phyloP scores from a whole-genome alignment of 1,140 invertebrate genomes.

The Drosophila rhopaloa region DNA sequence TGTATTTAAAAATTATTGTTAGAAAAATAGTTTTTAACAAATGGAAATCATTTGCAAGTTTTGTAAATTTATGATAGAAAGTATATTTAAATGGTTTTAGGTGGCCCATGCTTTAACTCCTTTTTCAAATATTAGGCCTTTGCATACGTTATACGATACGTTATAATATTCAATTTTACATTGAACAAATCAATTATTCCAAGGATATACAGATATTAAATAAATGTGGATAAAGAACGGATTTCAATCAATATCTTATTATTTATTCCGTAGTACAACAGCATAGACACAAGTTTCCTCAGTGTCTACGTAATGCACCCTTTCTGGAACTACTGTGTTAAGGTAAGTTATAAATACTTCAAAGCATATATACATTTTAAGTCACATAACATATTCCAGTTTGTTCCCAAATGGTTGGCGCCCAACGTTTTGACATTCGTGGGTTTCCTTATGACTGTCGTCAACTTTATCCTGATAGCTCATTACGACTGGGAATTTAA shows the following conservation, averaged over 20 bases:
- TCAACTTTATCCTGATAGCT: conserved; percentile 94
- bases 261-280: conserved; percentile 90
- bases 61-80: no score
- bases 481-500: conserved; percentile 95
- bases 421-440: conserved; percentile 98
- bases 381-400: conserved; percentile 86
- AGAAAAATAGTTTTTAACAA: no score
- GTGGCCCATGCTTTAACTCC: no score
- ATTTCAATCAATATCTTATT: conserved; percentile 4
- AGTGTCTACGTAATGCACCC: conserved; percentile 99
- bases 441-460: conserved; percentile 96
- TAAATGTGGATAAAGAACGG: neutral
- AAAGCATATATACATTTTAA: neutral
- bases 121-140: no score
- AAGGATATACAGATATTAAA: neutral
- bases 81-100: no score
- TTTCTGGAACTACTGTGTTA: conserved; percentile 97
- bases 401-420: conserved; percentile 96
- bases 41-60: no score
- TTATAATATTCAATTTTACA: no score
- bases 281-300: conserved; percentile 95
- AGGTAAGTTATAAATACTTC: conserved; percentile 87
- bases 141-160: no score
- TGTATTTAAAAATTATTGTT: no score
- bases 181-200: neutral